Evolutionary conservation across 2,888 invertebrate species (phyloP), one percentile per base, ranked within the genome.

Genomic region (Phaonia tiefii): DNA sequence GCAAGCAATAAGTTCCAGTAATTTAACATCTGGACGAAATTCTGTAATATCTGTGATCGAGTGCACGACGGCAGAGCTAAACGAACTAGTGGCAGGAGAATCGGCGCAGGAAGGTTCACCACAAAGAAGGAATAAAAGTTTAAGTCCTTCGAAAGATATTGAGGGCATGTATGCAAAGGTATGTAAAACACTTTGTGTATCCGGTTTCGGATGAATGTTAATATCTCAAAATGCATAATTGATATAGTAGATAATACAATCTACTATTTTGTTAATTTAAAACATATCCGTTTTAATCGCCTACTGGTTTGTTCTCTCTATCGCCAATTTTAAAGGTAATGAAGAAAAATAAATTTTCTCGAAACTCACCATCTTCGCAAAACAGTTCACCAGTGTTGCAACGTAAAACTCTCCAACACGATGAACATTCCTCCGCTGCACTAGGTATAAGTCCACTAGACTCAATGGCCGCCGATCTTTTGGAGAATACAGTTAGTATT

Each of bases 111-210:
- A 87, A 17, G 76, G 82, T 44, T 87, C 88, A n/a, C 87, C 89
- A 0, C 89, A 89, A 49, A 72, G 78, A 58, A 66, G 81, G 70
- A 84, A 90, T 89, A 87, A 91, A 91, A 87, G 90, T 88, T 85
- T 91, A 58, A 93, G 93, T 86, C 93, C 93, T 0, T 92, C 93
- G 22, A 93, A 94, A 83, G 95, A 95, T 84, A 91, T 96, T n/a
- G 97, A 97, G 85, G 96, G 96, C 86, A 95, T 97, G 94, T 97
- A 97, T 89, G 97, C 97, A 1, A 97, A 97, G 92, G 97, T 97
- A 20, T 93, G 94, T 39, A 7, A 1, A n/a, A n/a, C n/a, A n/a
- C n/a, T n/a, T n/a, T n/a, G n/a, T n/a, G n/a, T n/a, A n/a, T n/a
- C n/a, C n/a, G n/a, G n/a, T n/a, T n/a, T n/a, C n/a, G n/a, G n/a